A percentile compares a stretch with the other conserved stretches of the same genome.
Conservation (phyloP, 2,888 invertebrate species). For the Clepsis dumicolana region DNA sequence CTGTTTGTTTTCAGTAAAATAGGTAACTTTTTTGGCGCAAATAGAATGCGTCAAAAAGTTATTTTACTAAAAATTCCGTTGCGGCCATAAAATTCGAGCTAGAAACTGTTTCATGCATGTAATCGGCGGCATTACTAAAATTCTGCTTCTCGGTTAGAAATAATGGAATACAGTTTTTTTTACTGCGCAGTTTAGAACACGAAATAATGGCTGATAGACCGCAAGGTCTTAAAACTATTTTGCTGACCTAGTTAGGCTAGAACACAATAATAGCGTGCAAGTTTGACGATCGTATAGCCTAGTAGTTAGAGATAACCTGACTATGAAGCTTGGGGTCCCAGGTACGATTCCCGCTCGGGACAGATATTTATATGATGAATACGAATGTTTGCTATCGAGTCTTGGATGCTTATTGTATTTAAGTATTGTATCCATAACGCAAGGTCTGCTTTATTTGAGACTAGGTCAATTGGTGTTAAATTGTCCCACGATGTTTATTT, state of each 20-base stretch:
- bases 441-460: no score
- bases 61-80: background rate
- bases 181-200: conserved; percentile 9
- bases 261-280: conserved; percentile 59
- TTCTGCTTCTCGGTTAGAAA: background rate
- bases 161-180: conserved; percentile 11
- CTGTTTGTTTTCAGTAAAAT: conserved; percentile 1
- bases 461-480: no score
- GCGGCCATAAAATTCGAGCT: conserved; percentile 4
- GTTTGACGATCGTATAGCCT: no score
- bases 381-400: no score
- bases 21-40: no score
- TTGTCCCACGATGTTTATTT: no score
- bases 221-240: conserved; percentile 20
- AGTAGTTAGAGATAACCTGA: no score
- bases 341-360: no score
- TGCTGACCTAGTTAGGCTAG: conserved; percentile 27
- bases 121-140: conserved; percentile 19
- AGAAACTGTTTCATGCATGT: conserved; percentile 10
- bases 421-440: no score
- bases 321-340: no score
- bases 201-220: conserved; percentile 15
- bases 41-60: background rate
- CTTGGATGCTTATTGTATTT: no score
- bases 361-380: no score